Conservation (phyloP, 2,888 invertebrate species). For the Andrena trimmerana region DNA sequence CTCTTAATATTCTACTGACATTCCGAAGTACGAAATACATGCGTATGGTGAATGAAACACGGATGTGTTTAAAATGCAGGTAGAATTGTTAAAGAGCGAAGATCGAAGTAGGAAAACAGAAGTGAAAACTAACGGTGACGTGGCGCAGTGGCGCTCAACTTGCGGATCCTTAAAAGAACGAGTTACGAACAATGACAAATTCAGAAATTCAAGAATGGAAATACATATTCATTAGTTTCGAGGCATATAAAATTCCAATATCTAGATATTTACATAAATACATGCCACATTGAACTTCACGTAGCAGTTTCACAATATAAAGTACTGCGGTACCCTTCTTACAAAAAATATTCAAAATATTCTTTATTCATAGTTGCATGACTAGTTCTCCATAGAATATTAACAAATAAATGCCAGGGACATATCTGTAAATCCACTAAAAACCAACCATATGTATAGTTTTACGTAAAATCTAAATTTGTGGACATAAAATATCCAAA, state of each 20-base stretch:
- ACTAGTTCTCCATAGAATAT: background rate
- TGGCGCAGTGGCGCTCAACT: conserved; percentile 78
- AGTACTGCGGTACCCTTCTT: background rate
- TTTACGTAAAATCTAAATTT: background rate
- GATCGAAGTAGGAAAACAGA: conserved; percentile 63
- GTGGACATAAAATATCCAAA: background rate
- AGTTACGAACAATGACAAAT: background rate
- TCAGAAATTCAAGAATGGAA: background rate
- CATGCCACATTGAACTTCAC: background rate
- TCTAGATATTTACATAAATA: background rate
- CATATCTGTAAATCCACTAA: background rate
- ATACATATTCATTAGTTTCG: background rate
- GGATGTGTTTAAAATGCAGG: conserved; percentile 33
- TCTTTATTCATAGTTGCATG: background rate
- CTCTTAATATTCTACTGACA: background rate
- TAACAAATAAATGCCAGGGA: background rate
- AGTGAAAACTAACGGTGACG: conserved; percentile 81
- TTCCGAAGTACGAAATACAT: background rate
- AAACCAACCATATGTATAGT: background rate
- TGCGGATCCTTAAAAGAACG: conserved; percentile 53
- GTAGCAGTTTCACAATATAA: background rate
- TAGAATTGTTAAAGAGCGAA: conserved; percentile 54
- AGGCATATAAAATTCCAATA: no score
- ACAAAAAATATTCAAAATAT: background rate
- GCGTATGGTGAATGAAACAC: conserved; percentile 11